These are phyloP conservation scores for Corythornis cristatus DNA, from an alignment of 2,113 vertebrate genomes.

Conservation along the genomic window DNA sequence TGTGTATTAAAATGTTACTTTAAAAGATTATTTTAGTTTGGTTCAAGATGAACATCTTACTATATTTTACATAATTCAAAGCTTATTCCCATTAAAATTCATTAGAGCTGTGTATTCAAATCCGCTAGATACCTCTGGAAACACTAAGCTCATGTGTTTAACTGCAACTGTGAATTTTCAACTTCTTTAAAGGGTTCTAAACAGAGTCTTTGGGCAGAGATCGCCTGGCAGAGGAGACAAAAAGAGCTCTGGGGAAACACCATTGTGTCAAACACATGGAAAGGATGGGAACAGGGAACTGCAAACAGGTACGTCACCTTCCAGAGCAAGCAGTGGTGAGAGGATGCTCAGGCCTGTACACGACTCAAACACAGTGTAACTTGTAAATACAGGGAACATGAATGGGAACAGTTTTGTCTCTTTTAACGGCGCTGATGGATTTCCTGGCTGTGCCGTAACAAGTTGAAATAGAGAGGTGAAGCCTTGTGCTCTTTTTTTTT, in stretches of 20 bases:
- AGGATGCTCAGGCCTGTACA: background rate
- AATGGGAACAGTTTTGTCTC: conserved; percentile 57
- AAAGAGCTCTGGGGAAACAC: background rate
- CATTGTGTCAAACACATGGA: rapidly evolving
- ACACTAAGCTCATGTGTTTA: background rate
- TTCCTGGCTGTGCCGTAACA: background rate
- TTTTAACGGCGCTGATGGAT: background rate
- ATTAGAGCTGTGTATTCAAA: conserved; percentile 43
- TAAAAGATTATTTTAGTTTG: conserved; percentile 30
- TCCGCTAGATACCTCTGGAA: background rate
- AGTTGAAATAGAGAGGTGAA: background rate
- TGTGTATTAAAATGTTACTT: conserved; percentile 52
- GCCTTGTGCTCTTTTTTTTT: background rate
- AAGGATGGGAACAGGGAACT: conserved; percentile 19
- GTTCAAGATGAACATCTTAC: conserved; percentile 15
- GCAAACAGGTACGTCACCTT: background rate
- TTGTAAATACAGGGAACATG: conserved; percentile 48
- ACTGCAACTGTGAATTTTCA: conserved; percentile 16
- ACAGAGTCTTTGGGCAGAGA: background rate
- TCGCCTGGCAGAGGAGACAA: background rate
- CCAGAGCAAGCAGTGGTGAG: rapidly evolving
- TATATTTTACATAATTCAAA: conserved; percentile 62
- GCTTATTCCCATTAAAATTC: conserved; percentile 57
- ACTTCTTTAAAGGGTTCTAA: background rate
- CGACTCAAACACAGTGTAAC: background rate